phyloP scores from a whole-genome alignment of 1,140 invertebrate genomes.

The Eupeodes corollae region DNA sequence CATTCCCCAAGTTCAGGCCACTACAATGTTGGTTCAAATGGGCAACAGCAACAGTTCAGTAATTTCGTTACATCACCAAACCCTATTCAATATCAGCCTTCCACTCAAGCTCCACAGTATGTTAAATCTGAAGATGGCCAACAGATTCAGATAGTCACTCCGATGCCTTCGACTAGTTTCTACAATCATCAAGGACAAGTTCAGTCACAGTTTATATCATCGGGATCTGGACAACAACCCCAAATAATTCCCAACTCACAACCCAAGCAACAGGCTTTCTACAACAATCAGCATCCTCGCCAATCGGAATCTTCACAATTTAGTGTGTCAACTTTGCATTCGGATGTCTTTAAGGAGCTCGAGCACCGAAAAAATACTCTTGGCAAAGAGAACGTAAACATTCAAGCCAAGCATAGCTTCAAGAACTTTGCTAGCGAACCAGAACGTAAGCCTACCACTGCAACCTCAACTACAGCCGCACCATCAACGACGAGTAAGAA shows the following conservation, averaged over 20 bases:
- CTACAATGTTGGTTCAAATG: conserved; percentile 13
- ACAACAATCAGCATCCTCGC: conserved; percentile 25
- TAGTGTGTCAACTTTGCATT: conserved; percentile 30
- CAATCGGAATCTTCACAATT: conserved; percentile 21
- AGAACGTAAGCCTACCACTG: conserved; percentile 5
- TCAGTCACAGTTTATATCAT: conserved; percentile 8
- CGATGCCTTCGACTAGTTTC: conserved; percentile 18
- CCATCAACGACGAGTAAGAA: conserved; percentile 35
- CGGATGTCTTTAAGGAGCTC: conserved; percentile 32
- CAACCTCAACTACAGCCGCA: conserved; percentile 3
- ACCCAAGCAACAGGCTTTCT: conserved; percentile 7
- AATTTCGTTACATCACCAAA: conserved; percentile 14
- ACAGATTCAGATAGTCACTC: conserved; percentile 34
- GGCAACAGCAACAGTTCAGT: conserved; percentile 4
- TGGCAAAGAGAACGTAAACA: background rate
- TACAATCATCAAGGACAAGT: conserved; percentile 28
- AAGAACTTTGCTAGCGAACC: background rate
- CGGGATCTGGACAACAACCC: background rate
- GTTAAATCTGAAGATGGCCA: conserved; percentile 30
- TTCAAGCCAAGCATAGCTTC: background rate
- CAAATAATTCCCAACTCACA: conserved; percentile 3
- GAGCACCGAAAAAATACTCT: conserved; percentile 18
- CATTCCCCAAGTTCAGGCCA: conserved; percentile 4
- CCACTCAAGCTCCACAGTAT: conserved; percentile 17
- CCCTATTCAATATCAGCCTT: background rate